Conservation (phyloP, 92 coral and sea anemone genomes). For the Parazoanthus swiftii region DNA sequence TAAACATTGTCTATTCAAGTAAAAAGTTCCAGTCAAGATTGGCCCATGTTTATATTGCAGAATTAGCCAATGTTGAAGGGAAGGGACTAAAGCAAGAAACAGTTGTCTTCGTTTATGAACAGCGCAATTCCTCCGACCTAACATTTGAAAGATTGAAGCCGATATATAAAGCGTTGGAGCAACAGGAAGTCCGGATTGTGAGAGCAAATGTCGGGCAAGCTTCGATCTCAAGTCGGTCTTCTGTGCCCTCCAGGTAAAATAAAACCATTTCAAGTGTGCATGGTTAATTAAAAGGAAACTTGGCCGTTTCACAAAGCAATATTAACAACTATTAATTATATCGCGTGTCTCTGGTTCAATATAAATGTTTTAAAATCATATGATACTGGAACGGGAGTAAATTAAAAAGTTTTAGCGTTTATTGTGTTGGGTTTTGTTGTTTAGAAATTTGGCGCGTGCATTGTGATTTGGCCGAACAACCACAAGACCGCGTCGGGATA, state of each 20-base stretch:
- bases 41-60: constrained; percentile 27
- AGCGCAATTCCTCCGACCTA: constrained; percentile 17
- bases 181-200: not conserved
- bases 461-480: not conserved
- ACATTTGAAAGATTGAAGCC: constrained; percentile 10
- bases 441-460: constrained; percentile 18
- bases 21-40: constrained; percentile 7
- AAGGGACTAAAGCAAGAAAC: constrained; percentile 11
- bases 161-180: not conserved
- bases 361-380: not conserved
- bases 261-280: not conserved
- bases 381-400: not conserved
- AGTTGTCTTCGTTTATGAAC: constrained; percentile 22
- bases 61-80: constrained; percentile 2
- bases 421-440: constrained; percentile 10
- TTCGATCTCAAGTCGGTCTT: not conserved
- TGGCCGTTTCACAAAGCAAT: not conserved
- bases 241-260: constrained; percentile 20
- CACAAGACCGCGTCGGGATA: not conserved
- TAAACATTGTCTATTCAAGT: not conserved
- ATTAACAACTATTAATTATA: constrained; percentile 4
- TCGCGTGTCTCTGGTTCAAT: constrained; percentile 19
- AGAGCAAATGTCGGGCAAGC: constrained; percentile 2
- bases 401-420: not conserved
- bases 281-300: constrained; percentile 18